Conservation (phyloP, 2,888 invertebrate genomes). For the Brachypalpus laphriformis region DNA sequence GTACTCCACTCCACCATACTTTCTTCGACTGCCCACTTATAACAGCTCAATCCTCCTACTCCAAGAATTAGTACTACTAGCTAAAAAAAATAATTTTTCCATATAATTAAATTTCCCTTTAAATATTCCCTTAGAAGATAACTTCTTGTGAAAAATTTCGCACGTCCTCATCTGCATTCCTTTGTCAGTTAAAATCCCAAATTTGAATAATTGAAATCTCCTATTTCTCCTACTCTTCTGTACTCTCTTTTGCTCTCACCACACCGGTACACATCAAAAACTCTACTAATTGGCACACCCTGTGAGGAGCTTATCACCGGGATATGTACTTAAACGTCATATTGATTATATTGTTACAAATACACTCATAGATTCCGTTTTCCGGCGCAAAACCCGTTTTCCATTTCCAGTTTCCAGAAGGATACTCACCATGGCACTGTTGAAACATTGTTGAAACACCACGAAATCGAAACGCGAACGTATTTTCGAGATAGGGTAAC, state of each 20-base stretch:
- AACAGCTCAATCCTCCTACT: not conserved
- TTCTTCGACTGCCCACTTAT: not conserved
- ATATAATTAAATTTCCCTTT: not conserved
- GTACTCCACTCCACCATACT: not conserved
- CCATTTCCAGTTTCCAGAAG: not conserved
- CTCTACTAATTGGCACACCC: conserved; percentile 65
- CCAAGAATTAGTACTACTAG: not conserved
- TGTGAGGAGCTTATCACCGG: conserved; percentile 58
- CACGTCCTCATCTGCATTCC: not conserved
- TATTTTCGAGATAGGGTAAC: not conserved
- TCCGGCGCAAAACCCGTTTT: conserved; percentile 26
- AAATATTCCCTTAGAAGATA: not conserved
- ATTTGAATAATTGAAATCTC: conserved; percentile 43
- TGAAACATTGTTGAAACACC: conserved; percentile 31
- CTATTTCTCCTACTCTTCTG: not conserved
- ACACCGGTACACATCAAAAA: not conserved
- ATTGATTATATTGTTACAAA: conserved; percentile 47
- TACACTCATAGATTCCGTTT: not conserved
- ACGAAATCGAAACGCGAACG: conserved; percentile 29
- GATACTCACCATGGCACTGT: conserved; percentile 7
- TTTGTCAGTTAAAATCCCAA: conserved; percentile 1
- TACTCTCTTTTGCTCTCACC: not conserved
- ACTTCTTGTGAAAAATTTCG: not conserved
- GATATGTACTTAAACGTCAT: conserved; percentile 56
- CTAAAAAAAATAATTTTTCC: not conserved